Percentiles rank a stretch among this genome's conserved stretches.
Conservation (phyloP, 2,113 vertebrate genomes). For the Ahaetulla prasina region DNA sequence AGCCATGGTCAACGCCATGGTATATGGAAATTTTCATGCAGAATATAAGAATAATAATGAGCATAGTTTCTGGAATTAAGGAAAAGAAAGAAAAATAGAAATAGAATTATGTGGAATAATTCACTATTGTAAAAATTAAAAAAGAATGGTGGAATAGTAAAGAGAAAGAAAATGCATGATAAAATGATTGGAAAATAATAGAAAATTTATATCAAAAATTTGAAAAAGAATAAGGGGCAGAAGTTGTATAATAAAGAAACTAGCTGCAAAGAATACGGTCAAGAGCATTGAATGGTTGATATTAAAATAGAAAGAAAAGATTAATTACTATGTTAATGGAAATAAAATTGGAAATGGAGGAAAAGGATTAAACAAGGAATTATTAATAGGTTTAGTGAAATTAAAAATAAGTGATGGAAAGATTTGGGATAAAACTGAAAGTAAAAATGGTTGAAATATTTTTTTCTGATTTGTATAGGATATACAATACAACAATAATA, state of each 20-base stretch:
- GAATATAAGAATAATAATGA: background rate
- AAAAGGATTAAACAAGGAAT: background rate
- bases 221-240: background rate
- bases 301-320: background rate
- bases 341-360: background rate
- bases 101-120: background rate
- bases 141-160: background rate
- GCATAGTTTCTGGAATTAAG: background rate
- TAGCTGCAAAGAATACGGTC: background rate
- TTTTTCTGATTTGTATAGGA: background rate
- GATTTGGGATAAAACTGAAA: background rate
- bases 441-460: background rate
- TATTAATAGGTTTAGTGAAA: background rate
- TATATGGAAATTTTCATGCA: background rate
- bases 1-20: no score
- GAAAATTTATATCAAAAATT: background rate
- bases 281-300: background rate
- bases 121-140: background rate
- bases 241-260: background rate
- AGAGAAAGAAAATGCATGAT: background rate
- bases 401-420: background rate
- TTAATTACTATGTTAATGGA: background rate
- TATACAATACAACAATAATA: no score
- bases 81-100: background rate
- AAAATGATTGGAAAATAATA: background rate